These are phyloP conservation scores for Apostichopus parvimensis DNA, from an alignment of 35 echinoderm and acorn worm species.

Conservation along the genomic window DNA sequence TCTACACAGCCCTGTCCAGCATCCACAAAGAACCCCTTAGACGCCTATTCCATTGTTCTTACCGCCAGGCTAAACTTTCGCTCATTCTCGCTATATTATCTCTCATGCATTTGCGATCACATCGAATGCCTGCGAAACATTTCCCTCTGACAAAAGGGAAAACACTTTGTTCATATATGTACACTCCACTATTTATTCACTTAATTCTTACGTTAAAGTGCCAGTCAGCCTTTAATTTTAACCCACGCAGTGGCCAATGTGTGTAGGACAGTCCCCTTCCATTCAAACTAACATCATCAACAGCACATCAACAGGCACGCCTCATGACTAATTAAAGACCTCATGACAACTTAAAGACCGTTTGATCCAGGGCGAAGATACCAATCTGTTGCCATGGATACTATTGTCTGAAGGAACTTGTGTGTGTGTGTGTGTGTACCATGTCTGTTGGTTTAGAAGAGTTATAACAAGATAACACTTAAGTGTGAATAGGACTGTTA, in stretches of 20 bases:
- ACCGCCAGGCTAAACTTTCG: neutral
- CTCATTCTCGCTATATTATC: slow-evolving; percentile 2
- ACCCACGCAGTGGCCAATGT: neutral
- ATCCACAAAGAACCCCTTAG: too few species aligned
- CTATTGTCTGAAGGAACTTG: slow-evolving; percentile 7
- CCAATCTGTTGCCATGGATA: neutral
- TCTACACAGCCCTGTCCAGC: too few species aligned
- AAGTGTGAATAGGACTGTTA: slow-evolving; percentile 34
- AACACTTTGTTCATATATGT: neutral
- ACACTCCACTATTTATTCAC: neutral
- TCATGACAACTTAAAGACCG: neutral
- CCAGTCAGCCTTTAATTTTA: neutral
- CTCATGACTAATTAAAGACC: neutral
- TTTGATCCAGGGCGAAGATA: neutral
- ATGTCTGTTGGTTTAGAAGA: slow-evolving; percentile 10
- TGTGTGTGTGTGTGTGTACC: neutral
- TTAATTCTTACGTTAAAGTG: neutral
- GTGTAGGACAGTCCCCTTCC: neutral
- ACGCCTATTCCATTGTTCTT: too few species aligned
- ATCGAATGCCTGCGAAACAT: neutral
- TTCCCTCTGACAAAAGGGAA: neutral
- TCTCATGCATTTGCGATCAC: neutral
- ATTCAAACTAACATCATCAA: neutral
- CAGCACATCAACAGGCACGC: neutral
- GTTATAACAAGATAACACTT: slow-evolving; percentile 23